Evolutionary conservation across 2,888 invertebrate species (phyloP), one percentile per base, ranked within the genome.

Genomic region (Hartigia nigra): DNA sequence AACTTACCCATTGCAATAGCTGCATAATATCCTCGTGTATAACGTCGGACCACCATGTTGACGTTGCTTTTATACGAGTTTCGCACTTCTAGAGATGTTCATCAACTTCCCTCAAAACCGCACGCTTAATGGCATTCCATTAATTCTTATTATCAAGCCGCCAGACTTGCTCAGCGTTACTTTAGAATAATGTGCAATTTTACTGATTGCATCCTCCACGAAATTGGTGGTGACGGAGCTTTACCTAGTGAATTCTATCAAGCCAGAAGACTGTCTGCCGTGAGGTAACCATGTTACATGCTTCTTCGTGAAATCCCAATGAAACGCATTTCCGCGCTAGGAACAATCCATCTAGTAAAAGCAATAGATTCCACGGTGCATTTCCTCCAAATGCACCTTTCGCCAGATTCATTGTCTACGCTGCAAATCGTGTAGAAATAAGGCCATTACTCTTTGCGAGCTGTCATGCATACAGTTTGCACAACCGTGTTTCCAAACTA

Each of bases 1-100:
- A 72, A 86, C 88, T 85, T 82, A 89, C 88, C 89, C 88, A 88
- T 89, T 84, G 84, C 84, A 87, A 85, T 86, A 82, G 81, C 86
- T 79, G 86, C 89, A 89, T 89, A 86, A 87, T 88, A 83, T 80
- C 78, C 80, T 83, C 78, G 79, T 77, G 79, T 85, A 81, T 86
- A 83, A 80, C 83, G 79, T 78, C 77, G 69, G 75, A 77, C 76
- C 80, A 76, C 77, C 81, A 79, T 82, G 74, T 69, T 83, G 74
- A 74, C 75, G 77, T 77, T 86, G 86, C 87, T 87, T 88, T 87
- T 88, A 88, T 81, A 75, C 81, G 79, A 79, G 76, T 78, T 74
- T 79, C 34, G 76, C 74, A 76, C 74, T 37, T 81, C 78, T 12
- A 69, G 77, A 74, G 76, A 14, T 70, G 72, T 31, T 55, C 31